phyloP scores from a whole-genome alignment of 2,113 vertebrate species.

The Ciconia boyciana region DNA sequence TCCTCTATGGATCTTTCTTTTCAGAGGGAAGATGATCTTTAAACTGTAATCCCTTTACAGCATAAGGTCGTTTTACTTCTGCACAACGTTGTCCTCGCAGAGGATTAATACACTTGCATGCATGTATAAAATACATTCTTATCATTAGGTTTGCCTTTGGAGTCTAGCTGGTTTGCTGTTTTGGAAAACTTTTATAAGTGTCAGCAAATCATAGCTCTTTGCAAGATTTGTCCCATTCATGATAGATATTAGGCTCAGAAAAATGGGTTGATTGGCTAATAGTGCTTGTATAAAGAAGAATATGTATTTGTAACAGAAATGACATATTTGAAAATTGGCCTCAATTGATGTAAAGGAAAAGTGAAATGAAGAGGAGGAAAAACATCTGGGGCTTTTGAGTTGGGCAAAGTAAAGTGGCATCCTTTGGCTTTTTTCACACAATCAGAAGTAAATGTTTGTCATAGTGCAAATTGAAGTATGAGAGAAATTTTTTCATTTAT shows the following conservation, averaged over 20 bases:
- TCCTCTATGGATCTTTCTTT: background rate
- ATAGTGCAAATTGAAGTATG: rapidly evolving
- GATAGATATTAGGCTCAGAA: background rate
- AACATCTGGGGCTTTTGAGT: background rate
- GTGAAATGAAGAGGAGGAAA: background rate
- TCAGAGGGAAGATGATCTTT: background rate
- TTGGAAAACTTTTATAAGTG: background rate
- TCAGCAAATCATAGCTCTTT: background rate
- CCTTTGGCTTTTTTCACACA: background rate
- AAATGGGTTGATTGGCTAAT: background rate
- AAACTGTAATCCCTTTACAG: background rate
- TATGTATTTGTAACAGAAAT: background rate
- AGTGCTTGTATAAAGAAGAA: background rate
- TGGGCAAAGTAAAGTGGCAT: background rate
- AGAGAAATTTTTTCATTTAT: background rate
- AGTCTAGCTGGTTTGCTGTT: background rate
- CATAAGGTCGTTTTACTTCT: background rate
- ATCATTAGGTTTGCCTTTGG: background rate
- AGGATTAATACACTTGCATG: background rate
- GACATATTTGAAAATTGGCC: rapidly evolving
- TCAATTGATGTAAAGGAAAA: background rate
- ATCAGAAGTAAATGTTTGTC: background rate
- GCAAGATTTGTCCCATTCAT: background rate
- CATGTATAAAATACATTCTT: background rate
- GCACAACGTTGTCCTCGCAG: background rate